Evolutionary conservation across 2,113 vertebrate genomes (phyloP).

Genomic region (Eidolon helvum): DNA sequence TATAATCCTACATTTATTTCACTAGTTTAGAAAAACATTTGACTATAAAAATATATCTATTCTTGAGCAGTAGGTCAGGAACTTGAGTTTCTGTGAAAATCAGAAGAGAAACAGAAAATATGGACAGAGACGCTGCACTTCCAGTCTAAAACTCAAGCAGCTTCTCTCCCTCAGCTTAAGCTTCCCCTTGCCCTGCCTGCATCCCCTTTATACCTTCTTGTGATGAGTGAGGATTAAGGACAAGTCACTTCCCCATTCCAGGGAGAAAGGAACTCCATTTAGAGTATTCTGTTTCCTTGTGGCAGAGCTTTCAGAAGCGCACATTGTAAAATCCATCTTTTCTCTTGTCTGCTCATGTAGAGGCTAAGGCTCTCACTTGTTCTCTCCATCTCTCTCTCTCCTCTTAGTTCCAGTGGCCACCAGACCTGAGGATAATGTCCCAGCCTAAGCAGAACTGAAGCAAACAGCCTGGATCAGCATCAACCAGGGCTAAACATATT

Average conservation of each 20-base stretch:
- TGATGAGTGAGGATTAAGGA: background rate
- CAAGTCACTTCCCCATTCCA: background rate
- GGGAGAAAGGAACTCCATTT: background rate
- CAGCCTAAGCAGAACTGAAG: background rate
- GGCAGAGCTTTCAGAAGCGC: background rate
- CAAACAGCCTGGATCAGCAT: background rate
- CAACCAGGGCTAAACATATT: accelerated
- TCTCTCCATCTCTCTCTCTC: no score
- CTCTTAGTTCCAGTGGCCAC: background rate
- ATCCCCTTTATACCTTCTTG: background rate
- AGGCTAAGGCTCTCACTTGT: background rate
- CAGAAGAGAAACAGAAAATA: background rate
- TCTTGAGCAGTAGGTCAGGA: background rate
- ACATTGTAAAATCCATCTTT: background rate
- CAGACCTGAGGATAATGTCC: no score
- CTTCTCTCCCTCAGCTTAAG: background rate
- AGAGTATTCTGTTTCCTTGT: background rate
- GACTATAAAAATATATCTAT: background rate
- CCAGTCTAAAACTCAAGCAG: background rate
- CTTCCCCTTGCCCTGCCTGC: background rate
- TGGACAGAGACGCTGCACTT: background rate
- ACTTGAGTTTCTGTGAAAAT: background rate
- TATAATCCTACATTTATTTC: background rate
- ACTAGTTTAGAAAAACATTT: background rate
- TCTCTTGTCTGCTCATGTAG: background rate